Conservation (phyloP, 1,140 invertebrate genomes). For the Bombus balteatus region DNA sequence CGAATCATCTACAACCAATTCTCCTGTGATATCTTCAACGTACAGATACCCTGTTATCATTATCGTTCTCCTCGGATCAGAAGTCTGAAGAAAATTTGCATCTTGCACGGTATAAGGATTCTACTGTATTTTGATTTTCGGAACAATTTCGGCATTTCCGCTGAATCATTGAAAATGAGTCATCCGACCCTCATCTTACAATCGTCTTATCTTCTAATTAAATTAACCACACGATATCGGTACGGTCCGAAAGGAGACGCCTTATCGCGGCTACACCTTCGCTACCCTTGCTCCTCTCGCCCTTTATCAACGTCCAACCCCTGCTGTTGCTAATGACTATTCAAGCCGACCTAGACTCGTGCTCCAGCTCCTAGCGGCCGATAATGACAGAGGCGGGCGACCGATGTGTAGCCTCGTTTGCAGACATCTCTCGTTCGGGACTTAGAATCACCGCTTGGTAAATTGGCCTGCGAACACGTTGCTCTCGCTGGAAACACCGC, state of each 20-base stretch:
- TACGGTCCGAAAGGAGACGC: neutral
- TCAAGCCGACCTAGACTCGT: neutral
- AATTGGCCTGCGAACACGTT: slow-evolving; percentile 48
- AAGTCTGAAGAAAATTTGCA: no score
- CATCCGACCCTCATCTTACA: neutral
- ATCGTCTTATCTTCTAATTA: neutral
- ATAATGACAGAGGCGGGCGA: slow-evolving; percentile 30
- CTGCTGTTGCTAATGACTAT: slow-evolving; percentile 25
- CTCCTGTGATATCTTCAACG: no score
- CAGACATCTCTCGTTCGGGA: slow-evolving; percentile 30
- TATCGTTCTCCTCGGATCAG: no score
- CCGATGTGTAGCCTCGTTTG: slow-evolving; percentile 41
- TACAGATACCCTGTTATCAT: no score
- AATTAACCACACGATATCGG: neutral
- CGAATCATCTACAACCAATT: no score
- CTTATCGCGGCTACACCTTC: neutral
- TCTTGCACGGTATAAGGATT: no score
- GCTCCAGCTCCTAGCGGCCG: slow-evolving; percentile 15
- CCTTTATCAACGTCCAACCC: slow-evolving; percentile 13
- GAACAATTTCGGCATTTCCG: neutral
- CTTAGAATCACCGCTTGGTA: slow-evolving; percentile 52
- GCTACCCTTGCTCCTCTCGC: neutral
- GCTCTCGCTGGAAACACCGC: neutral
- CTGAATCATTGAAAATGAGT: neutral
- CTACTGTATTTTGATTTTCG: no score